These are phyloP conservation scores for Cottus gobio DNA, from an alignment of 2,113 vertebrate genomes.

Conservation along the genomic window DNA sequence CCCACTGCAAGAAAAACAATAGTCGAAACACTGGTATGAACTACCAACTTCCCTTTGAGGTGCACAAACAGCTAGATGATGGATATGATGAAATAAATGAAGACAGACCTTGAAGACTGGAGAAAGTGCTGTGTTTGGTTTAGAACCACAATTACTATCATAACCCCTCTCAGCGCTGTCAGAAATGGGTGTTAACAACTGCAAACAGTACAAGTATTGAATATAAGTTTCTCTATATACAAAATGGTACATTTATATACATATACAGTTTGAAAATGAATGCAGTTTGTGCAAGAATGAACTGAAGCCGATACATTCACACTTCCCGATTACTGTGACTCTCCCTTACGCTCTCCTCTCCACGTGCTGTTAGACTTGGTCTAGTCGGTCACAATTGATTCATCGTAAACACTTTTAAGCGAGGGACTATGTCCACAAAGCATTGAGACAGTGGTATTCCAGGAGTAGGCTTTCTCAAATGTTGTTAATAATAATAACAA, in stretches of 20 bases:
- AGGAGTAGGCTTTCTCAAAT: conserved; percentile 21
- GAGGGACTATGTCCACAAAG: conserved; percentile 47
- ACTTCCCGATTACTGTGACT: conserved; percentile 44
- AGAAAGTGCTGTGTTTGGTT: conserved; percentile 72
- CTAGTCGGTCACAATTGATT: conserved; percentile 42
- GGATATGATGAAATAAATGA: conserved; percentile 37
- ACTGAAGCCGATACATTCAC: conserved; percentile 72
- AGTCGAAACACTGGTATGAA: conserved; percentile 49
- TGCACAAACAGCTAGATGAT: conserved; percentile 32
- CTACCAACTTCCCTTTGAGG: conserved; percentile 40
- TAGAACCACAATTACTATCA: conserved; percentile 61
- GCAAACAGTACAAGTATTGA: conserved; percentile 78
- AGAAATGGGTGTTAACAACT: conserved; percentile 67
- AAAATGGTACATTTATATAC: conserved; percentile 80
- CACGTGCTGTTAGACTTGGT: conserved; percentile 20
- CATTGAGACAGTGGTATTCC: conserved; percentile 51
- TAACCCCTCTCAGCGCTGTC: conserved; percentile 48
- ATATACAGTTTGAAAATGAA: conserved; percentile 69
- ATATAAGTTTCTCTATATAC: conserved; percentile 80
- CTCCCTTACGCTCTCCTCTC: conserved; percentile 16
- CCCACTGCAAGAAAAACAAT: conserved; percentile 50
- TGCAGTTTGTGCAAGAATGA: conserved; percentile 75
- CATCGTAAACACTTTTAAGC: conserved; percentile 59
- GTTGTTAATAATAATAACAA: background rate
- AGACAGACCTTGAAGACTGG: conserved; percentile 43